phyloP scores from a whole-genome alignment of 1,140 invertebrate species.

The Stegodyphus dumicola region DNA sequence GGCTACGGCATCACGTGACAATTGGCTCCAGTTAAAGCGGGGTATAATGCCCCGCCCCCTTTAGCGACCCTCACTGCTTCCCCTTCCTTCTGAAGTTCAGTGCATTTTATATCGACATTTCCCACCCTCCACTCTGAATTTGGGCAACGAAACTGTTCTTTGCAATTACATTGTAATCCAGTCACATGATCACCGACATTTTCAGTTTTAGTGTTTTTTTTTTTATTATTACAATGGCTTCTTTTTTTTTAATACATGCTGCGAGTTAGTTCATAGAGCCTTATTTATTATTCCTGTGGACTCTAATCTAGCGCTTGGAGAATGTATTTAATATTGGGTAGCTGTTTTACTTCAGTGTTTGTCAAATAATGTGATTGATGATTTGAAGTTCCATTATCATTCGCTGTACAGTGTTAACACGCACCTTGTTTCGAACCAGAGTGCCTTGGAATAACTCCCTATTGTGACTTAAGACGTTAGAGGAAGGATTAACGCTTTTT shows the following conservation, averaged over 20 bases:
- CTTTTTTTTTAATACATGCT: neutral
- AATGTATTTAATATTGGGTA: too few species aligned
- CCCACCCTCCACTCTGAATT: neutral
- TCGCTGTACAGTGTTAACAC: too few species aligned
- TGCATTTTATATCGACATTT: constrained; percentile 50
- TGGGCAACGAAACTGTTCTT: neutral
- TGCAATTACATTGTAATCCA: constrained; percentile 9
- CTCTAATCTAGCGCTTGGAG: too few species aligned
- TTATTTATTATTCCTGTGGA: too few species aligned
- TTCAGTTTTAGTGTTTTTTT: neutral
- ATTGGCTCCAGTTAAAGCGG: constrained; percentile 48
- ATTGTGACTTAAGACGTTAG: too few species aligned
- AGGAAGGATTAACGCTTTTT: too few species aligned
- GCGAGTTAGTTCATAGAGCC: too few species aligned
- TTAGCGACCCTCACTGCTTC: constrained; percentile 24
- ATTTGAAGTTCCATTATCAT: too few species aligned
- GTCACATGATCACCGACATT: neutral
- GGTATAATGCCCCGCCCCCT: constrained; percentile 47
- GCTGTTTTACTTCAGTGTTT: too few species aligned
- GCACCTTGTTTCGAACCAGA: too few species aligned
- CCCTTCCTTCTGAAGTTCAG: constrained; percentile 10
- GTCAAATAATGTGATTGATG: too few species aligned
- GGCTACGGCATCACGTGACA: constrained; percentile 44
- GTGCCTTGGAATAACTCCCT: too few species aligned
- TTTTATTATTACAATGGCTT: neutral